Evolutionary conservation across 2,888 invertebrate species (phyloP).

Genomic region (Caenorhabditis japonica): DNA sequence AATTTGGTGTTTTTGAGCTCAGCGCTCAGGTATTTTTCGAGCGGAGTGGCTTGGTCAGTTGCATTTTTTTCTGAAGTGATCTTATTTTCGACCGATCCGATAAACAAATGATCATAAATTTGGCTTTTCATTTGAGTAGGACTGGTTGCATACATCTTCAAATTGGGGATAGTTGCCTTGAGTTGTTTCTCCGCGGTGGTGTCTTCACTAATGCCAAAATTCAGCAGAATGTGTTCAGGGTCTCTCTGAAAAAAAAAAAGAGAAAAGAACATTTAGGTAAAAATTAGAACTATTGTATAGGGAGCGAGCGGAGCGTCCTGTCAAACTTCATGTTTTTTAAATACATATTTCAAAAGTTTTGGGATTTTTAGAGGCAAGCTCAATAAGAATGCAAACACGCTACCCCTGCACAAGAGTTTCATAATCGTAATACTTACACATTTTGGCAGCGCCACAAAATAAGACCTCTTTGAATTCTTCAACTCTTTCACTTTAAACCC

Average conservation of each 20-base stretch:
- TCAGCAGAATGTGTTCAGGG: neutral
- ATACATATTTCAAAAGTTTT: too few species aligned
- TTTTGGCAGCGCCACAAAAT: constrained; percentile 7
- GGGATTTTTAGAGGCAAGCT: too few species aligned
- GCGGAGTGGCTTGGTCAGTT: neutral
- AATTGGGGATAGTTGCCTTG: neutral
- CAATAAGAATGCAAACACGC: too few species aligned
- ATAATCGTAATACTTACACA: constrained; percentile 6
- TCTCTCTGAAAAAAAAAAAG: constrained; percentile 15
- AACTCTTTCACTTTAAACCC: constrained; percentile 1
- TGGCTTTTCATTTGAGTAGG: neutral
- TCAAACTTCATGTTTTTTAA: too few species aligned
- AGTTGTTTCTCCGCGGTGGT: neutral
- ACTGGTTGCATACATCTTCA: constrained; percentile 6
- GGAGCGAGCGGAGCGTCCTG: too few species aligned
- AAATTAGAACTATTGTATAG: too few species aligned
- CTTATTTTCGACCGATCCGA: too few species aligned
- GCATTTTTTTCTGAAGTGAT: neutral
- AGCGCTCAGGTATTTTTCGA: neutral
- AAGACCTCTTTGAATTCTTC: neutral
- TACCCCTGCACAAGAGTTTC: too few species aligned
- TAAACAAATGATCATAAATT: neutral
- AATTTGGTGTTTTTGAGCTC: neutral
- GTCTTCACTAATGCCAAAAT: constrained; percentile 2
- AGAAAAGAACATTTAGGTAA: too few species aligned